Evolutionary conservation across 2,888 invertebrate species (phyloP).

Genomic region (Cataglyphis cursor): DNA sequence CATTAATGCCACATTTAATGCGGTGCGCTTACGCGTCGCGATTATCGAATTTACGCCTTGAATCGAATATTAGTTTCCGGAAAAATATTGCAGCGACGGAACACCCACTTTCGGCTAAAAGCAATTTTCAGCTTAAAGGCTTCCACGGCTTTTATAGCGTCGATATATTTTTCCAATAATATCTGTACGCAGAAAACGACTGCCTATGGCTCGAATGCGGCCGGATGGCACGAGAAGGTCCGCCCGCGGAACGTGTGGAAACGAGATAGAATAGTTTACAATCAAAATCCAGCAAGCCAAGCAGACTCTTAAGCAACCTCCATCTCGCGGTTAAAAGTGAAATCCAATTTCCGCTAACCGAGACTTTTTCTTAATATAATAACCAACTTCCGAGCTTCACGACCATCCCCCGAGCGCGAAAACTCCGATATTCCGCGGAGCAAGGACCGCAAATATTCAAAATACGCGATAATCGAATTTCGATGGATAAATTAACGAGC

Average conservation of each 20-base stretch:
- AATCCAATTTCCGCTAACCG: constrained; percentile 67
- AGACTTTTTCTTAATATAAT: constrained; percentile 62
- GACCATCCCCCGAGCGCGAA: constrained; percentile 18
- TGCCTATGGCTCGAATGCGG: constrained; percentile 61
- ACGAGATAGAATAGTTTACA: constrained; percentile 69
- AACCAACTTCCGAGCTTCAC: constrained; percentile 57
- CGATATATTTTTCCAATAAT: constrained; percentile 77
- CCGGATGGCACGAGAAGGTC: constrained; percentile 23
- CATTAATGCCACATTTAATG: constrained; percentile 63
- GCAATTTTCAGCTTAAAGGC: constrained; percentile 75
- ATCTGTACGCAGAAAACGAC: constrained; percentile 62
- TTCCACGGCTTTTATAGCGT: constrained; percentile 69
- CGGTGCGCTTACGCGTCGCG: constrained; percentile 58
- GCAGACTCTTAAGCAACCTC: constrained; percentile 70
- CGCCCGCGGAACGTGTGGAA: constrained; percentile 19
- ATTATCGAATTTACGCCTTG: constrained; percentile 70
- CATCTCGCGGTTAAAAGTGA: constrained; percentile 68
- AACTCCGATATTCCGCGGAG: constrained; percentile 63
- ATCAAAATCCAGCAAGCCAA: constrained; percentile 71
- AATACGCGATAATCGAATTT: constrained; percentile 55
- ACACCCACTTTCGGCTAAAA: constrained; percentile 67
- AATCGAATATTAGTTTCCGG: constrained; percentile 64
- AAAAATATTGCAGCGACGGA: constrained; percentile 66
- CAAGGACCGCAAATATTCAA: constrained; percentile 57
- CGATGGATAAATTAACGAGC: constrained; percentile 51